Evolutionary conservation across 2,888 invertebrate species (phyloP), one percentile per base, ranked within the genome.

Genomic region (Philopedon plagiatum): DNA sequence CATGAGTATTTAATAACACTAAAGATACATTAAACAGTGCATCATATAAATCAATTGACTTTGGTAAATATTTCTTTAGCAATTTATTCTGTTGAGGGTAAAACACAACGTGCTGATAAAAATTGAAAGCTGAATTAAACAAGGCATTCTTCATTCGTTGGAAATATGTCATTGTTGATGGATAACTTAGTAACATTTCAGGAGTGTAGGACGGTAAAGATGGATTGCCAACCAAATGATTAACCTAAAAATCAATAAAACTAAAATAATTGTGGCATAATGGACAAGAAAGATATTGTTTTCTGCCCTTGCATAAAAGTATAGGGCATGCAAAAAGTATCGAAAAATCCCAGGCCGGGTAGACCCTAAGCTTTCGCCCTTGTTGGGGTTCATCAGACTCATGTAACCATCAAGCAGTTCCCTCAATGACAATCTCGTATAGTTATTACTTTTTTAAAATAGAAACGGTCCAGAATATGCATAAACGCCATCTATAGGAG

Each of bases 201-300:
- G 89, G 87, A 29, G 87, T 85, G 80, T 86, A 88, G 0, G 89
- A 86, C 78, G 86, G 86, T 0, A 87, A 85, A 0, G 82, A 82
- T 1, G 88, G 85, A 57, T 86, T 81, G 0, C 88, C 88, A 79
- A 88, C 85, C 73, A 86, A 83, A 68, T 85, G 85, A 65, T 87
- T 87, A 75, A 87, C 85, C 73, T 73, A 44, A 49, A 70, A 64
- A 19, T 9, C 1, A 21, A 19, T 49, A n/a, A 19, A 5, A 9
- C 1, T 44, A 19, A 5, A 4, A 3, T 39, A 39, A 39, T 4
- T 4, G 39, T 39, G n/a, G n/a, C n/a, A n/a, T n/a, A n/a, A n/a
- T n/a, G n/a, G n/a, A n/a, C n/a, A n/a, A n/a, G n/a, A n/a, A n/a
- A n/a, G n/a, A n/a, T n/a, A n/a, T n/a, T n/a, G n/a, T n/a, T n/a